These are phyloP conservation scores for Sebastes fasciatus DNA, from an alignment of 2,113 vertebrate species.

Conservation along the genomic window DNA sequence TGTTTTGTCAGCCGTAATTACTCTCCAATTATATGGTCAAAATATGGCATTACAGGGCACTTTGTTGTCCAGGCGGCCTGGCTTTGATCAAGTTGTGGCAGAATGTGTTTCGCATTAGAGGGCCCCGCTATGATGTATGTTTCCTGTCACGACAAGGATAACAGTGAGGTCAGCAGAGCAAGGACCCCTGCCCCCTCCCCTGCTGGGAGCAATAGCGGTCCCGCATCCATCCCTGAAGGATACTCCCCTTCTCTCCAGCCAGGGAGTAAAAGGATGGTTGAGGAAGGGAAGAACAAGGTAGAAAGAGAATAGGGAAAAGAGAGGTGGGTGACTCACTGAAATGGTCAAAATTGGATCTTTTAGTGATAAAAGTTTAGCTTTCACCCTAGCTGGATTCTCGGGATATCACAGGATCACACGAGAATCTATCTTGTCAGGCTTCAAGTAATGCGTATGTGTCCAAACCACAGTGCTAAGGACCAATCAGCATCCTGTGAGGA, in stretches of 20 bases:
- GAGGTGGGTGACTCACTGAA: not conserved
- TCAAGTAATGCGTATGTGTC: too few species aligned
- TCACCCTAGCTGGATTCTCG: too few species aligned
- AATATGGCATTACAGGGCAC: slow-evolving; percentile 79
- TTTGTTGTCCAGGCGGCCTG: slow-evolving; percentile 81
- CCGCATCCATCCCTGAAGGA: slow-evolving; percentile 81
- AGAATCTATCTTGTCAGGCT: too few species aligned
- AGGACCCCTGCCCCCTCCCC: slow-evolving; percentile 85
- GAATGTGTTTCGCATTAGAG: slow-evolving; percentile 85
- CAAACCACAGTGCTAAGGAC: too few species aligned
- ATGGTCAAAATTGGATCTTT: not conserved
- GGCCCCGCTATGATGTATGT: slow-evolving; percentile 88
- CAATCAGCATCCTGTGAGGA: too few species aligned
- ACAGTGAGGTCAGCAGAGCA: slow-evolving; percentile 87
- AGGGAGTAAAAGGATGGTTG: slow-evolving; percentile 27
- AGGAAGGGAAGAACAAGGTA: not conserved
- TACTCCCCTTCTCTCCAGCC: not conserved
- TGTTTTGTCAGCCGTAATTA: slow-evolving; percentile 87
- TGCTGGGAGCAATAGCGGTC: slow-evolving; percentile 72
- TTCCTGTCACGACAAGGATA: slow-evolving; percentile 93
- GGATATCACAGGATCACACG: too few species aligned
- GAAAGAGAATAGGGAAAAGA: not conserved
- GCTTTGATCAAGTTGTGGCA: slow-evolving; percentile 83
- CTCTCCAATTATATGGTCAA: slow-evolving; percentile 86
- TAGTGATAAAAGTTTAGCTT: not conserved